Conservation (phyloP, 2,888 invertebrate genomes). For the Agonopterix subpropinquella region DNA sequence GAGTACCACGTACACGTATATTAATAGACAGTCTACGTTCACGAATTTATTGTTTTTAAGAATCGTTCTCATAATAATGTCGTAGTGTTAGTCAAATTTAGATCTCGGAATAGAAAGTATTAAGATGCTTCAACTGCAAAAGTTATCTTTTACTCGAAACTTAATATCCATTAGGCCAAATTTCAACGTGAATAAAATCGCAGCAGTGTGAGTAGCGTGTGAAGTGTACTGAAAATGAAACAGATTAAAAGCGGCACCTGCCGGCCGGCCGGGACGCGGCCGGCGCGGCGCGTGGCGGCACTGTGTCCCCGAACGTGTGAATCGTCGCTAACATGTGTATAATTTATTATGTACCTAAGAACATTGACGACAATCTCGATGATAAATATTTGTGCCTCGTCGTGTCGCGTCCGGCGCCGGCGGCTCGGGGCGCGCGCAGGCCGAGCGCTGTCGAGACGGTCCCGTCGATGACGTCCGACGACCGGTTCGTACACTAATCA, state of each 20-base stretch:
- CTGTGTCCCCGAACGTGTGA: slow-evolving; percentile 10
- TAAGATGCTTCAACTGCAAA: slow-evolving; percentile 11
- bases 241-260: not conserved
- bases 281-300: slow-evolving; percentile 8
- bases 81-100: slow-evolving; percentile 25
- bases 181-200: slow-evolving; percentile 22
- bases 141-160: slow-evolving; percentile 18
- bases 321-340: slow-evolving; percentile 39
- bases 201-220: slow-evolving; percentile 1
- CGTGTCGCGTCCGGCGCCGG: not conserved
- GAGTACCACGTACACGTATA: not conserved
- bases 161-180: slow-evolving; percentile 46
- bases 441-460: not conserved
- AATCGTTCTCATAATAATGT: slow-evolving; percentile 30
- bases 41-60: slow-evolving; percentile 37
- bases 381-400: slow-evolving; percentile 42
- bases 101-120: slow-evolving; percentile 21
- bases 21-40: slow-evolving; percentile 23
- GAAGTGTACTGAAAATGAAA: not conserved
- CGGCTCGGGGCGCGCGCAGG: not conserved
- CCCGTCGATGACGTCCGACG: not conserved
- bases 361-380: slow-evolving; percentile 56
- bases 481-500: slow-evolving; percentile 24
- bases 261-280: not conserved
- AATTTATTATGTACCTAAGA: slow-evolving; percentile 58